Evolutionary conservation across 2,888 invertebrate genomes (phyloP), one percentile per base, ranked within the genome.

Genomic region (Coremacera marginata): DNA sequence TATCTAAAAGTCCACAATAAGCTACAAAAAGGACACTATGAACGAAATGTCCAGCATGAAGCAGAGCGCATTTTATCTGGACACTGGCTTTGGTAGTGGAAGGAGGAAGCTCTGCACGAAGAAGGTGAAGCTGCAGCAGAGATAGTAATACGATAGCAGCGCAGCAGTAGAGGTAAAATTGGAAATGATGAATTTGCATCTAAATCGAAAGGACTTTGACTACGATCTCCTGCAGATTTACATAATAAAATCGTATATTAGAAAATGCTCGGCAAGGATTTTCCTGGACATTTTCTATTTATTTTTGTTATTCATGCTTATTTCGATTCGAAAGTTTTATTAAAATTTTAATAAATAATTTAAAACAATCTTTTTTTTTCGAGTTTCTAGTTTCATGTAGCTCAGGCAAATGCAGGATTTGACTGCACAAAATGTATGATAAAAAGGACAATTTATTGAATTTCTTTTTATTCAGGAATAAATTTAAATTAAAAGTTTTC

Each of bases 141-240:
- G 14, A 14, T 11, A 44, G 14, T 16, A 34, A 37, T n/a, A 25
- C 7, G 68, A 19, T 49, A 44, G 44, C 7, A 11, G 27, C 37
- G 31, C n/a, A 19, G 55, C 34, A 70, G 16, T 34, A 31, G 34
- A 52, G 75, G 49, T 68, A 25, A 49, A 68, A 68, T 60, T 65
- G 82, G 85, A 84, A 85, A 83, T 87, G 86, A 87, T 86, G 87
- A 88, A 88, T 88, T 88, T 88, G 88, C 88, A 88, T 88, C 86
- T 88, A 88, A 88, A 88, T 88, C 88, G 88, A 88, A 87, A 78
- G 80, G 81, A 82, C 82, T 81, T 85, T 81, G 62, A 72, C 34
- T 31, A 76, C 65, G 75, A 77, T 79, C 44, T 73, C 44, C 77
- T 78, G 52, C 55, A 74, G 77, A 84, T 85, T 85, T 86, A 82